Conservation (phyloP, 2,113 vertebrate species). For the Gila orcuttii region DNA sequence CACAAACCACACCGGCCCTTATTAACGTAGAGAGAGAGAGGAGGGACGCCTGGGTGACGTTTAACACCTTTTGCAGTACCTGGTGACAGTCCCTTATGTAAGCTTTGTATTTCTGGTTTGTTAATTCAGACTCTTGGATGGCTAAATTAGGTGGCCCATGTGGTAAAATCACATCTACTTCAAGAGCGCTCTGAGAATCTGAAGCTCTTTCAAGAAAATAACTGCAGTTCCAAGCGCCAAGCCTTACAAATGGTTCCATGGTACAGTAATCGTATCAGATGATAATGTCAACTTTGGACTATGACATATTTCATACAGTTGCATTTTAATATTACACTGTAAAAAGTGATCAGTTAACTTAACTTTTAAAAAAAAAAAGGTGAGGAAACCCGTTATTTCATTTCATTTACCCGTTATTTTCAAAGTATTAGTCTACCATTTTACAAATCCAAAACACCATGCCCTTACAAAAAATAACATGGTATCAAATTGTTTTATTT, state of each 20-base stretch:
- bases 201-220: neutral
- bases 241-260: neutral
- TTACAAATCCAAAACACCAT: no score
- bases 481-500: no score
- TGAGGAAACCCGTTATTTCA: no score
- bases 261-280: neutral
- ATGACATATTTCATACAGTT: neutral
- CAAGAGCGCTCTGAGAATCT: neutral
- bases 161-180: neutral
- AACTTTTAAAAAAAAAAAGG: no score
- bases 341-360: no score
- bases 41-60: neutral
- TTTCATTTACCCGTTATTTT: no score
- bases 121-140: conserved; percentile 2
- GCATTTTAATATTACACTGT: no score
- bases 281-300: neutral
- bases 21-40: conserved; percentile 1
- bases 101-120: conserved; percentile 23
- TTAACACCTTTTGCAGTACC: conserved; percentile 24
- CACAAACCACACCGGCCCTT: conserved; percentile 29
- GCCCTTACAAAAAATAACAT: no score
- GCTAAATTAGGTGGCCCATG: neutral
- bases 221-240: neutral
- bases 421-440: no score
- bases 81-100: conserved; percentile 2